Evolutionary conservation across 2,888 invertebrate species (phyloP).

Genomic region (Steinernema carpocapsae): DNA sequence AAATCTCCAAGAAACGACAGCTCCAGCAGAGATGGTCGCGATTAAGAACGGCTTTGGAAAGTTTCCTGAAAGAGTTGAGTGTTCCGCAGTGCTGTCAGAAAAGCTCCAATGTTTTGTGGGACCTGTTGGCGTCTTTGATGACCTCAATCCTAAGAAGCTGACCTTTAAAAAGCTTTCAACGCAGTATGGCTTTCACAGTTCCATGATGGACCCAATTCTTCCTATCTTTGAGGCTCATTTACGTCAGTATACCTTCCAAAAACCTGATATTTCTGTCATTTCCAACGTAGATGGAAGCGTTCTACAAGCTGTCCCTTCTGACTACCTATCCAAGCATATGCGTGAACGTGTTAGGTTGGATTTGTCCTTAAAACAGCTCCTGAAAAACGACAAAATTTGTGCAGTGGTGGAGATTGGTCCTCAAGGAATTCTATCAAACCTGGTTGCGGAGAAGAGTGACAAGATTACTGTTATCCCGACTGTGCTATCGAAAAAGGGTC

Average conservation of each 20-base stretch:
- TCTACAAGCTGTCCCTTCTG: slow-evolving; percentile 30
- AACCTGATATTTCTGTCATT: slow-evolving; percentile 45
- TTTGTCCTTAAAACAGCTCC: slow-evolving; percentile 45
- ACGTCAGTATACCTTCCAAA: slow-evolving; percentile 16
- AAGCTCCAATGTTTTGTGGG: slow-evolving; percentile 51
- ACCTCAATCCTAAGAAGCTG: slow-evolving; percentile 35
- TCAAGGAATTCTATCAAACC: slow-evolving; percentile 52
- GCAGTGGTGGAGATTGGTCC: slow-evolving; percentile 63
- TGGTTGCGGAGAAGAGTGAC: slow-evolving; percentile 44
- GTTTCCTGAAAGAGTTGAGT: slow-evolving; percentile 50
- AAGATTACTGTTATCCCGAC: slow-evolving; percentile 45
- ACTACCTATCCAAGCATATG: slow-evolving; percentile 56
- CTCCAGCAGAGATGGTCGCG: slow-evolving; percentile 57
- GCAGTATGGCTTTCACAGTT: slow-evolving; percentile 58
- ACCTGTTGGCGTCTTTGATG: slow-evolving; percentile 38
- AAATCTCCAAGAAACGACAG: slow-evolving; percentile 48
- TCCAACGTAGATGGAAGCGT: slow-evolving; percentile 56
- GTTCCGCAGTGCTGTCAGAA: slow-evolving; percentile 53
- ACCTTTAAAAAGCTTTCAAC: slow-evolving; percentile 50
- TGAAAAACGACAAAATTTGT: slow-evolving; percentile 41
- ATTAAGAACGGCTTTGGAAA: slow-evolving; percentile 41
- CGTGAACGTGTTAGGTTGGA: slow-evolving; percentile 54
- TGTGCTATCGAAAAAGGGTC: slow-evolving; percentile 44
- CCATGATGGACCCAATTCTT: slow-evolving; percentile 54
- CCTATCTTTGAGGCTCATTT: slow-evolving; percentile 42